Conservation (phyloP, 2,113 vertebrate genomes). For the Marmota flaviventris region DNA sequence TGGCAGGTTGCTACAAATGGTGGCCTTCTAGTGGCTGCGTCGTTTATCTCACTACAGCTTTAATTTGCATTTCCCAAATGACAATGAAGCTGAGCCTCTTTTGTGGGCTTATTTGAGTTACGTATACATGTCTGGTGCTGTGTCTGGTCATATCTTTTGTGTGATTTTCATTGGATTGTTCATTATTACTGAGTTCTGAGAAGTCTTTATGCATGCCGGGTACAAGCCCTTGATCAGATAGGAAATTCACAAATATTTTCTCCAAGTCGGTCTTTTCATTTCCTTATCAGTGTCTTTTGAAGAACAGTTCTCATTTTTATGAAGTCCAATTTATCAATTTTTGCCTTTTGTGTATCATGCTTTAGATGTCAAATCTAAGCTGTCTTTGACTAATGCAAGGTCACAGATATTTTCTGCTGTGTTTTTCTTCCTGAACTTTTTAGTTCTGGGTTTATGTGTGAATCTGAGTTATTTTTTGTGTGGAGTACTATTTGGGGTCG, state of each 20-base stretch:
- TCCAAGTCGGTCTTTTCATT: constrained; percentile 30
- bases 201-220: constrained; percentile 6
- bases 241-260: constrained; percentile 57
- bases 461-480: not conserved
- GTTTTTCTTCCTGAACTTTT: constrained; percentile 12
- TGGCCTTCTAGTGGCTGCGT: not conserved
- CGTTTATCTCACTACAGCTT: not conserved
- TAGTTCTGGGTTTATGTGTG: not conserved
- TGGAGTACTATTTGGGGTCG: not conserved
- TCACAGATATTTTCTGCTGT: constrained; percentile 31
- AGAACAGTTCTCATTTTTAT: constrained; percentile 65
- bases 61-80: constrained; percentile 43
- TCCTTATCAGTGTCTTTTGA: constrained; percentile 70
- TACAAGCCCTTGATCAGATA: constrained; percentile 64
- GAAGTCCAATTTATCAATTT: constrained; percentile 40
- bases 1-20: not conserved
- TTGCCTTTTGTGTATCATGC: constrained; percentile 49
- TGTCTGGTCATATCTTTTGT: constrained; percentile 40
- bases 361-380: constrained; percentile 50
- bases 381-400: constrained; percentile 33
- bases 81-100: not conserved
- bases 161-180: constrained; percentile 40
- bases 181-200: constrained; percentile 11
- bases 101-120: constrained; percentile 17
- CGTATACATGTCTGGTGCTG: not conserved